Evolutionary conservation across 2,888 invertebrate species (phyloP), one percentile per base, ranked within the genome.

Genomic region (Drosophila melanosoma): DNA sequence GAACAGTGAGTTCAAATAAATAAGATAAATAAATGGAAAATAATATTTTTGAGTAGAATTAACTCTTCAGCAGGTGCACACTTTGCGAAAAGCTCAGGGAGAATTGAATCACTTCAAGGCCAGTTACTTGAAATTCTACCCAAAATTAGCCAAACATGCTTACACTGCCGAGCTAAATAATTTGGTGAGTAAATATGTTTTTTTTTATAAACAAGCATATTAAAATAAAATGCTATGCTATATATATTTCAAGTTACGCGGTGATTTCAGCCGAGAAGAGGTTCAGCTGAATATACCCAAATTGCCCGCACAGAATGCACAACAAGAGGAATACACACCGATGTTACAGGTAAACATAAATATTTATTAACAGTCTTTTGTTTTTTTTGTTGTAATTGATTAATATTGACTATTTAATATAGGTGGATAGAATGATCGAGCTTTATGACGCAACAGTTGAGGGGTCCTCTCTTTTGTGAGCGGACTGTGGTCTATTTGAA

Each of bases 91-190:
- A 20, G 68, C 87, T 3, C 92, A 92, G 57, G 75, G 81, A 26
- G 76, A 86, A 15, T 77, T 90, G 0, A 90, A 87, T 40, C 72
- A 70, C 3, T 73, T 51, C 42, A 87, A 61, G 53, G 38, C 56
- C 4, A 42, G 26, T 0, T 79, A 76, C 42, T 23, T 87, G n/a
- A 56, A 74, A 6, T 60, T 78, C 7, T 92, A 92, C 49, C 81
- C 83, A 0, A 87, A 86, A 73, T 79, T 87, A 26, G 52, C 90
- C 0, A 91, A 92, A 53, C 76, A 87, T n/a, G 67, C 79, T 3
- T 90, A 81, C 33, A 82, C 79, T 20, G 59, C 82, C 0, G 89
- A 91, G 17, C 64, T 93, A 0, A 88, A 87, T 26, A 90, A 90
- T 35, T 76, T 92, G 76, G 91, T 92, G 5, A n/a, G 56, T 73